phyloP scores from a whole-genome alignment of 1,140 invertebrate species.

The Lasioglossum albipes region DNA sequence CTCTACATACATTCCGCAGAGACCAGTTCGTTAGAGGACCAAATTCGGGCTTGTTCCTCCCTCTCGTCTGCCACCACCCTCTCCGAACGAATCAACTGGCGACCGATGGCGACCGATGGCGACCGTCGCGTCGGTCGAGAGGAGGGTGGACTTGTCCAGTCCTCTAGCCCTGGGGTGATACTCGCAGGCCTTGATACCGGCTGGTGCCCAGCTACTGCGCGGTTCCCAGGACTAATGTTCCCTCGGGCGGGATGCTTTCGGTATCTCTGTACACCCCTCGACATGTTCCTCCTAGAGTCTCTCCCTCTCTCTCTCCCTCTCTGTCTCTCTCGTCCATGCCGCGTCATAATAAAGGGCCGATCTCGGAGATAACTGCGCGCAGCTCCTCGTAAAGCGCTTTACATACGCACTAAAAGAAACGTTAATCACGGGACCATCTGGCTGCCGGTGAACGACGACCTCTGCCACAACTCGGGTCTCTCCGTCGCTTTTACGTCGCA shows the following conservation, averaged over 20 bases:
- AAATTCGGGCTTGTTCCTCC: constrained; percentile 10
- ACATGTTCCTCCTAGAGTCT: constrained; percentile 35
- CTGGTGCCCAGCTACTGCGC: constrained; percentile 46
- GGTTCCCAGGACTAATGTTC: constrained; percentile 68
- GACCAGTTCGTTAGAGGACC: constrained; percentile 17
- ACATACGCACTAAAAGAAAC: constrained; percentile 65
- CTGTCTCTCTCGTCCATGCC: not conserved
- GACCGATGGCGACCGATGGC: constrained; percentile 7
- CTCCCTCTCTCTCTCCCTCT: not conserved
- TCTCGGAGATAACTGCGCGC: constrained; percentile 59
- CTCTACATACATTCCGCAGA: constrained; percentile 19
- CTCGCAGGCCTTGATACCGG: constrained; percentile 48
- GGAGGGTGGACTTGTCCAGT: constrained; percentile 51
- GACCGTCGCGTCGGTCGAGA: constrained; percentile 23
- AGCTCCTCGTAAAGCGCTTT: constrained; percentile 59
- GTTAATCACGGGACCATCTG: constrained; percentile 64
- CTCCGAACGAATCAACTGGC: constrained; percentile 48
- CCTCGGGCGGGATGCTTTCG: constrained; percentile 55
- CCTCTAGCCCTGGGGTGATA: constrained; percentile 53
- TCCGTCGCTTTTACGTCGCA: constrained; percentile 48
- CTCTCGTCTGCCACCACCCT: constrained; percentile 1
- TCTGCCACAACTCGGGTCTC: constrained; percentile 1
- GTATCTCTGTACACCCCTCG: constrained; percentile 49
- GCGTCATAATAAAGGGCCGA: constrained; percentile 63
- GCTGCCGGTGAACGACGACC: constrained; percentile 16